Conservation (phyloP, 53 echinoderm and acorn worm species). For the Astropecten irregularis region DNA sequence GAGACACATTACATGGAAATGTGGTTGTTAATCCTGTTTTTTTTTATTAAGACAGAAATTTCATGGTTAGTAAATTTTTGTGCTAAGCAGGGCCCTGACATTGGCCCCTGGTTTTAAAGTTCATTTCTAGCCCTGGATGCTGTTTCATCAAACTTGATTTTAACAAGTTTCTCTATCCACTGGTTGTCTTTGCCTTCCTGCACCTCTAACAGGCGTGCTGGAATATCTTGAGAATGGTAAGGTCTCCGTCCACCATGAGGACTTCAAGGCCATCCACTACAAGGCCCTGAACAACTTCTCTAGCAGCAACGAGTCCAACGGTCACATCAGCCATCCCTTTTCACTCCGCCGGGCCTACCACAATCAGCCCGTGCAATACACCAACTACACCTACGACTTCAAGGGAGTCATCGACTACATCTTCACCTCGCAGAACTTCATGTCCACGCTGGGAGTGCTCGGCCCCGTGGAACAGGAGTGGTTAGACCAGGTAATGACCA, state of each 20-base stretch:
- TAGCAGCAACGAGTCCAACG: constrained; percentile 80
- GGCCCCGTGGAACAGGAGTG: constrained; percentile 88
- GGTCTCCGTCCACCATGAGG: constrained; percentile 84
- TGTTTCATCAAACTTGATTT: too few species aligned
- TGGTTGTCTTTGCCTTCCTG: not conserved
- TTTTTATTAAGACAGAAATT: too few species aligned
- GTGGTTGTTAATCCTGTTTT: too few species aligned
- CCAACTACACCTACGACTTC: constrained; percentile 98
- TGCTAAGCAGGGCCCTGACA: too few species aligned
- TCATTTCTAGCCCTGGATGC: too few species aligned
- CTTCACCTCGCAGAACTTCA: constrained; percentile 78
- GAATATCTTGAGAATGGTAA: constrained; percentile 92
- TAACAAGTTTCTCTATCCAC: too few species aligned
- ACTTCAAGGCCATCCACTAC: constrained; percentile 98
- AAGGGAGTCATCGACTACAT: constrained; percentile 98
- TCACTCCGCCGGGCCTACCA: constrained; percentile 83
- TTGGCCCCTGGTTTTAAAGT: too few species aligned
- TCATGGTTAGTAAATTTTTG: too few species aligned
- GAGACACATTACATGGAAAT: too few species aligned
- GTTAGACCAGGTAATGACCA: constrained; percentile 72
- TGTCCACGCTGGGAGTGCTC: constrained; percentile 80
- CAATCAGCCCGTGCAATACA: constrained; percentile 89
- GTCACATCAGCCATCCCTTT: constrained; percentile 87
- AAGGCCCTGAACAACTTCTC: constrained; percentile 90
- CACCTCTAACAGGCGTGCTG: constrained; percentile 71